Conservation (phyloP, 2,888 invertebrate species). For the Pachydiplax longipennis region DNA sequence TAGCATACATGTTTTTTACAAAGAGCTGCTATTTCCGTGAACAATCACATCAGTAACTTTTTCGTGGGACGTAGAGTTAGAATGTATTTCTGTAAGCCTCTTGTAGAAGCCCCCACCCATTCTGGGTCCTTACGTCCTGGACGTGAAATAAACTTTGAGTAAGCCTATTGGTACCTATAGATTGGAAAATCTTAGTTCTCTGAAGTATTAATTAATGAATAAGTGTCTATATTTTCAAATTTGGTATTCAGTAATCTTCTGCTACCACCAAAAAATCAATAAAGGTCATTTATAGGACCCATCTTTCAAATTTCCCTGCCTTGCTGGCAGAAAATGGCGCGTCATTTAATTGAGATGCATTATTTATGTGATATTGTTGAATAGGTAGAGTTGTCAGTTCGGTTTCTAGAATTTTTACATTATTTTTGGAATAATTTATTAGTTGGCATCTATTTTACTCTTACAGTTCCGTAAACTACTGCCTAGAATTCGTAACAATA, state of each 20-base stretch:
- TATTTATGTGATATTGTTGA: neutral
- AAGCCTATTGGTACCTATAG: neutral
- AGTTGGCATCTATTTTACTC: no score
- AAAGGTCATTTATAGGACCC: neutral
- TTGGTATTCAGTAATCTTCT: neutral
- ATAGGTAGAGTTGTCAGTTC: neutral
- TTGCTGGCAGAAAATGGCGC: conserved; percentile 54
- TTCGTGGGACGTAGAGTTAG: neutral
- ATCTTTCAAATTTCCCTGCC: conserved; percentile 53
- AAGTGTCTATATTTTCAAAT: neutral
- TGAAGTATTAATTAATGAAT: neutral
- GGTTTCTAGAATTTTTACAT: no score
- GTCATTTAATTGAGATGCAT: conserved; percentile 51
- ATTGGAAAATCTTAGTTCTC: neutral
- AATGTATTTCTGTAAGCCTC: neutral
- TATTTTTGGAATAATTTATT: no score
- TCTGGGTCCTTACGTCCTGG: conserved; percentile 46
- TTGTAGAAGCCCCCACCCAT: conserved; percentile 49
- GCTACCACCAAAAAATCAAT: neutral
- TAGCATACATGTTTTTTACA: neutral
- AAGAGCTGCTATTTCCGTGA: neutral
- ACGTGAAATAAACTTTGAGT: neutral
- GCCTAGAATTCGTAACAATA: no score
- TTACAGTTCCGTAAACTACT: neutral
- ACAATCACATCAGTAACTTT: neutral